phyloP scores from a whole-genome alignment of 2,888 invertebrate species.

The Sisyra terminalis region DNA sequence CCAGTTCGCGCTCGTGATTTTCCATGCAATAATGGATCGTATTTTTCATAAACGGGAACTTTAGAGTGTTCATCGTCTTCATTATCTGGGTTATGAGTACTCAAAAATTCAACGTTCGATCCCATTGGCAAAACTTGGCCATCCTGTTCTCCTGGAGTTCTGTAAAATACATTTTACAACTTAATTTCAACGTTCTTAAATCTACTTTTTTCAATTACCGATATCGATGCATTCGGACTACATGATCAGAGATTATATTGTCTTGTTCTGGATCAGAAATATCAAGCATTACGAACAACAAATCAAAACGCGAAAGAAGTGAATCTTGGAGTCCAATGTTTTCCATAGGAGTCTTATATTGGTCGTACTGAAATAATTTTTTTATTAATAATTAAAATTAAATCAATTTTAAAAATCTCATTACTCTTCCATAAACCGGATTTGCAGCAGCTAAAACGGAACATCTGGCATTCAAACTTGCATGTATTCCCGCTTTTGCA shows the following conservation, averaged over 20 bases:
- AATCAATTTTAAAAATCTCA: background rate
- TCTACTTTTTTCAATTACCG: conserved; percentile 29
- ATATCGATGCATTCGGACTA: conserved; percentile 93
- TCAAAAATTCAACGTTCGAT: conserved; percentile 65
- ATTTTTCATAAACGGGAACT: conserved; percentile 75
- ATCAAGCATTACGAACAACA: conserved; percentile 94
- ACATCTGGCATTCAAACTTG: conserved; percentile 91
- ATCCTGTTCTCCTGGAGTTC: conserved; percentile 84
- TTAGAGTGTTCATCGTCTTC: conserved; percentile 45
- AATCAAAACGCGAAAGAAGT: conserved; percentile 91
- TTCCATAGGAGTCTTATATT: conserved; percentile 99
- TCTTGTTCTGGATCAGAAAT: conserved; percentile 81
- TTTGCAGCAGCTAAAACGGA: conserved; percentile 98
- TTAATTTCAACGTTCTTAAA: background rate
- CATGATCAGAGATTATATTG: conserved; percentile 87
- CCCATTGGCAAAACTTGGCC: conserved; percentile 84
- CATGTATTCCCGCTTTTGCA: conserved; percentile 97
- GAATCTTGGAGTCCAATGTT: conserved; percentile 98
- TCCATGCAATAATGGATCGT: conserved; percentile 81
- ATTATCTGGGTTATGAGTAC: conserved; percentile 65
- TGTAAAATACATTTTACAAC: conserved; percentile 22
- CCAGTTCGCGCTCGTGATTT: conserved; percentile 60
- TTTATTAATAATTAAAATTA: conserved; percentile 5
- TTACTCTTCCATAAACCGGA: conserved; percentile 89
- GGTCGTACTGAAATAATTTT: conserved; percentile 73